Conservation (phyloP, 92 coral and sea anemone genomes). For the Porites lobata region DNA sequence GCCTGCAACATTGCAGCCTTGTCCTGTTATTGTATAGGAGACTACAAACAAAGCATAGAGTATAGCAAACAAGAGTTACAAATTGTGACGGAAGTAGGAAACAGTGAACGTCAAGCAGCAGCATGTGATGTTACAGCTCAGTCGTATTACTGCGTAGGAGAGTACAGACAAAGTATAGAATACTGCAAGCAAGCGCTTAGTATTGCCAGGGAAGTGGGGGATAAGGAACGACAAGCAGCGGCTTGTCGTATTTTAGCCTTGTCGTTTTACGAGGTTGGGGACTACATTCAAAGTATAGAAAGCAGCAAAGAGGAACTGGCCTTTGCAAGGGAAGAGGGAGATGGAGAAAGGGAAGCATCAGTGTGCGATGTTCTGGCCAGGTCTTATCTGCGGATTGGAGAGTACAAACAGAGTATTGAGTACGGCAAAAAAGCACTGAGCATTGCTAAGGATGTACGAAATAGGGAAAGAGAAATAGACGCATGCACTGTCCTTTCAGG, state of each 20-base stretch:
- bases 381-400: background rate
- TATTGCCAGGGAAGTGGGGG: conserved; percentile 7
- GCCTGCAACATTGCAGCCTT: background rate
- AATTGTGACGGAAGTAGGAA: background rate
- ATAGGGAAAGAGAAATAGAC: background rate
- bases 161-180: background rate
- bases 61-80: background rate
- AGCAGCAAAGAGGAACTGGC: background rate
- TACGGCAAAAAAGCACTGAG: background rate
- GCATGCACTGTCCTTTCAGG: background rate
- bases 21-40: background rate
- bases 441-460: background rate
- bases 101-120: background rate
- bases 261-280: background rate
- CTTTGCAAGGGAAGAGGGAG: background rate
- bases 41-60: background rate
- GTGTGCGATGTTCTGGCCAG: background rate
- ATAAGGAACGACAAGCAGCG: background rate
- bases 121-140: background rate
- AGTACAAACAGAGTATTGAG: background rate
- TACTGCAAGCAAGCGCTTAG: background rate
- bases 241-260: background rate
- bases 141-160: background rate
- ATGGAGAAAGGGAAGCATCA: background rate
- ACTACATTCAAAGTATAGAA: background rate